Evolutionary conservation across 2,113 vertebrate species (phyloP).

Genomic region (Gymnogyps californianus): DNA sequence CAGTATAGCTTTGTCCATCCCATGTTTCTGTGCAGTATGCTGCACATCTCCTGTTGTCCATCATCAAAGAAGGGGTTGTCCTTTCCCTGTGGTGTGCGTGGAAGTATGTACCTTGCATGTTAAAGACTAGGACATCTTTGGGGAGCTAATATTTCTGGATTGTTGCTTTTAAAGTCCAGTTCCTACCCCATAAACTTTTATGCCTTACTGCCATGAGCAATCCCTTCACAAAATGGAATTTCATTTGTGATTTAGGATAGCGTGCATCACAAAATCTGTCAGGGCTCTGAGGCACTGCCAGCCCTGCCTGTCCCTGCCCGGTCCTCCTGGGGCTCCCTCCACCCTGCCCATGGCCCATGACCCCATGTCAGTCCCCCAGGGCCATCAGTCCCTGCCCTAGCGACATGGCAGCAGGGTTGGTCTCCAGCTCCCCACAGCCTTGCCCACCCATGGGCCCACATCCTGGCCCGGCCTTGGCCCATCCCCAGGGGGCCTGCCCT

Average conservation of each 20-base stretch:
- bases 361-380: fast-evolving
- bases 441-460: not conserved
- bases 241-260: not conserved
- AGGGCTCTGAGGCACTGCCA: not conserved
- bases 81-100: fast-evolving
- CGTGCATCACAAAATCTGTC: not conserved
- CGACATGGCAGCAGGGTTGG: fast-evolving
- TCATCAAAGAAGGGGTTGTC: not conserved
- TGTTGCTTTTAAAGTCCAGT: not conserved
- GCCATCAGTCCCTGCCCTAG: not conserved
- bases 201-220: not conserved
- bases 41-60: fast-evolving
- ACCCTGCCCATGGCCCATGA: not conserved
- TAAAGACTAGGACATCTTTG: not conserved
- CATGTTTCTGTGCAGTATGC: not conserved
- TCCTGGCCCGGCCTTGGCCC: not conserved
- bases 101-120: not conserved
- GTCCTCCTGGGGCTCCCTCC: not conserved
- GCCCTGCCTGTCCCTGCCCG: not conserved
- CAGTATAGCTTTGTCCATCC: not conserved
- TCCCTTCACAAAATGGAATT: not conserved
- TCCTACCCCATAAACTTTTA: not conserved
- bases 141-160: not conserved
- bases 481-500: not conserved
- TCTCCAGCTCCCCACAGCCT: not conserved